phyloP scores from a whole-genome alignment of 2,797 vertebrate species.

The Graptemys geographica region DNA sequence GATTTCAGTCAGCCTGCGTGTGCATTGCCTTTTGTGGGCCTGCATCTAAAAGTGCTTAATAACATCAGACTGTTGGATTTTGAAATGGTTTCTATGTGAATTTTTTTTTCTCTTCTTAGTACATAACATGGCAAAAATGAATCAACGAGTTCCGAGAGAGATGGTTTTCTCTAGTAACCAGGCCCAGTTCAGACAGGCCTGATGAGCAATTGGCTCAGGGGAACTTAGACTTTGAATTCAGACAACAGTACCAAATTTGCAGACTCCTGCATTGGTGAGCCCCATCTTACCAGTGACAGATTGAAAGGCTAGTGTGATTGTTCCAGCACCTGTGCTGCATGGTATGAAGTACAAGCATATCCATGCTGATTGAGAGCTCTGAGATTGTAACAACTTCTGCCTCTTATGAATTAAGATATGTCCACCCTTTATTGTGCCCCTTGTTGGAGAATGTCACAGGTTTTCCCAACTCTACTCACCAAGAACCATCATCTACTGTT shows the following conservation, averaged over 20 bases:
- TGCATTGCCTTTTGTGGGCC: not conserved
- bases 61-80: fast-evolving
- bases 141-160: not conserved
- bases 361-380: not conserved
- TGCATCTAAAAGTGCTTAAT: fast-evolving
- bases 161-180: not conserved
- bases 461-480: not conserved
- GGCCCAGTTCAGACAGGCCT: not conserved
- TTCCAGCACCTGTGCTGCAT: not conserved
- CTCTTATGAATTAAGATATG: not conserved
- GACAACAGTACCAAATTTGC: not conserved
- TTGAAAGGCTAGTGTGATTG: not conserved
- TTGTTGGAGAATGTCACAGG: not conserved
- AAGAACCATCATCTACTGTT: not conserved
- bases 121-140: not conserved
- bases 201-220: not conserved
- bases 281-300: not conserved
- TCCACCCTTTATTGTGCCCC: not conserved
- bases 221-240: not conserved
- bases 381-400: not conserved
- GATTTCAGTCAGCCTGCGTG: not conserved
- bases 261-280: not conserved
- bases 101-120: fast-evolving
- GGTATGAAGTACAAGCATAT: not conserved
- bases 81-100: not conserved